Base-by-base conservation (phyloP, 2,113 vertebrate species). In the Amazona guildingii region DNA sequence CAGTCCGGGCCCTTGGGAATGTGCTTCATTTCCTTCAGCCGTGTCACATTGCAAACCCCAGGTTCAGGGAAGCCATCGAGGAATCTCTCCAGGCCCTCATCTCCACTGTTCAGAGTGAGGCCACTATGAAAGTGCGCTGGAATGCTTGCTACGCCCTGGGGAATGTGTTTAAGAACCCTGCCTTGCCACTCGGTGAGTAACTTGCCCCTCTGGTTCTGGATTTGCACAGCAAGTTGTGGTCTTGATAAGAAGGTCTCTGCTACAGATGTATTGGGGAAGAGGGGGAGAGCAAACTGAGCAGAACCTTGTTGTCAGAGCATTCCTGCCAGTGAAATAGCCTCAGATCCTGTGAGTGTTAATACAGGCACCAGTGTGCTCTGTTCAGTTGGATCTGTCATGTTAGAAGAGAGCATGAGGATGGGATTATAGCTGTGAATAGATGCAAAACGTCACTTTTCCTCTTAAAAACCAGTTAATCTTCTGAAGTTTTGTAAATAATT, bases 71-170 rank as follows among this genome's bases (percentile, higher is more conserved):
- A 35, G 98, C 99, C 11, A 97, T 99, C 0, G 98, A 99, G 84
- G 99, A 99, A 10, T 98, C 99, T 5, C 97, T 99, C 46, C 98
- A 98, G 88, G 98, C 98, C 54, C 98, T 99, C 16, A 98, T 99
- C 33, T 98, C 98, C 43, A 98, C 99, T 2, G 98, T 99, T 49
- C 97, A 98, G 67, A 98, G 98, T 2, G 99, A 99, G 33, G 98
- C 99, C 90, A 99, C 98, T 5, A 99, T 99, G 99, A 99, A 99
- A 94, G 99, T 99, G 83, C 97, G 99, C 59, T 99, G 99, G 99
- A 99, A 99, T 31, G 99, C 99, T 15, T 99, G 99, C 33, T 99
- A 99, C 5, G 99, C 99, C 0, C 94, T 99, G 62, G 99, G 99
- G 20, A 99, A 99, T 33, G 99, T 99, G 0, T 99, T 99, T 97